phyloP scores from a whole-genome alignment of 2,888 invertebrate genomes.

The Chloromyia formosa region DNA sequence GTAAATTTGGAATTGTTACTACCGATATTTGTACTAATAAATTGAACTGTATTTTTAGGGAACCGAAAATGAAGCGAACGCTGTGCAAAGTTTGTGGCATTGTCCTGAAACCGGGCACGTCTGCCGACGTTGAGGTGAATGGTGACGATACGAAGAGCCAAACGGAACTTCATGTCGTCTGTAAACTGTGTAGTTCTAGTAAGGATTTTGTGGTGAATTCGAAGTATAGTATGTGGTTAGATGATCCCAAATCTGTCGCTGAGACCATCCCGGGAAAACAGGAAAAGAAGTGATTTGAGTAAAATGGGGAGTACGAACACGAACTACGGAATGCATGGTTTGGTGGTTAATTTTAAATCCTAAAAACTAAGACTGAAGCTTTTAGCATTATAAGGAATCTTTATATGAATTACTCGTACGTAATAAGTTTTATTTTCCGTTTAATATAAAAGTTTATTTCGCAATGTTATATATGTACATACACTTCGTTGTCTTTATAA shows the following conservation, averaged over 20 bases:
- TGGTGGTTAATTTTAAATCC: no score
- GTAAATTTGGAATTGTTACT: conserved; percentile 54
- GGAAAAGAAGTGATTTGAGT: conserved; percentile 2
- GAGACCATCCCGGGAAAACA: conserved; percentile 47
- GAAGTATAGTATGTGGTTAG: conserved; percentile 60
- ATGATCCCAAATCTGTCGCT: conserved; percentile 57
- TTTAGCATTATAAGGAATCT: no score
- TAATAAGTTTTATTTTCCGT: no score
- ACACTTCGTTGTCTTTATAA: no score
- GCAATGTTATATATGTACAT: no score
- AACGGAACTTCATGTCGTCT: conserved; percentile 52
- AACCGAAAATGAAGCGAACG: conserved; percentile 60
- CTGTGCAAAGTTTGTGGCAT: conserved; percentile 61
- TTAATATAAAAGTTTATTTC: no score
- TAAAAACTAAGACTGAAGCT: no score
- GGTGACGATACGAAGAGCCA: conserved; percentile 37
- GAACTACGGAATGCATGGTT: no score
- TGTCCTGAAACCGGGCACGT: conserved; percentile 57
- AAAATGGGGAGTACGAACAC: no score
- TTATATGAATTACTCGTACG: no score
- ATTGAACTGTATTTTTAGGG: conserved; percentile 52
- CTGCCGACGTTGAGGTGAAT: conserved; percentile 53
- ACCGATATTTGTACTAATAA: background rate
- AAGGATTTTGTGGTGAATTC: conserved; percentile 56
- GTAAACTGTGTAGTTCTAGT: conserved; percentile 56